Conservation (phyloP, 1,140 invertebrate species). For the Diorhabda elongata region DNA sequence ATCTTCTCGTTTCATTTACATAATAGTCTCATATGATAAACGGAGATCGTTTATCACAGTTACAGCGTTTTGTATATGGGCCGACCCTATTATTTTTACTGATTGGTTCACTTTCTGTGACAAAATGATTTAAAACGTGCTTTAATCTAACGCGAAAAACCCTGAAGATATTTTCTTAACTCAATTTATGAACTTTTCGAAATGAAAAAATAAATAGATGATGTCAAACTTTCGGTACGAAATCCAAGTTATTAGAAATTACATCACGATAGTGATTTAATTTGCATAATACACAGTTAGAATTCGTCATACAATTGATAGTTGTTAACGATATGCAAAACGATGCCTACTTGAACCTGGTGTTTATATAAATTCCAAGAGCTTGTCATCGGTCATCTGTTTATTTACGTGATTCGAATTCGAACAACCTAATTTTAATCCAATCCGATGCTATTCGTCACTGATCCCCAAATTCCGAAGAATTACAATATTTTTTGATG, state of each 20-base stretch:
- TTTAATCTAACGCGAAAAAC: slow-evolving; percentile 4
- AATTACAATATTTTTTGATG: background rate
- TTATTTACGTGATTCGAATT: slow-evolving; percentile 8
- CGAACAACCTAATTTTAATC: background rate
- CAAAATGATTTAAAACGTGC: slow-evolving; percentile 24
- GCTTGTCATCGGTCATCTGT: slow-evolving; percentile 11
- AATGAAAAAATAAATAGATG: too few species aligned
- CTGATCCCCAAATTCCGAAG: background rate
- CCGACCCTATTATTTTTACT: slow-evolving; percentile 25
- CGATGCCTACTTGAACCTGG: background rate
- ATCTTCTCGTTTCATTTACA: slow-evolving; percentile 17
- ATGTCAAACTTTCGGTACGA: too few species aligned
- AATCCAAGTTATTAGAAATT: too few species aligned
- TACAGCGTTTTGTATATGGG: slow-evolving; percentile 12
- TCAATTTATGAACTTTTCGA: background rate
- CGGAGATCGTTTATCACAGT: slow-evolving; percentile 18
- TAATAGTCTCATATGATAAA: slow-evolving; percentile 20
- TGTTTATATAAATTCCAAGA: slow-evolving; percentile 9
- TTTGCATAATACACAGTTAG: too few species aligned
- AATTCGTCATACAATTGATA: too few species aligned
- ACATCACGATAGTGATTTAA: too few species aligned
- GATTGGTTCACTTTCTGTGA: slow-evolving; percentile 25
- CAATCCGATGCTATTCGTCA: background rate
- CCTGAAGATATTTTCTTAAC: slow-evolving; percentile 6
- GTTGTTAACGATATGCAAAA: slow-evolving; percentile 8